Conservation (phyloP, 1,140 invertebrate genomes). For the Drosophila sp. region DNA sequence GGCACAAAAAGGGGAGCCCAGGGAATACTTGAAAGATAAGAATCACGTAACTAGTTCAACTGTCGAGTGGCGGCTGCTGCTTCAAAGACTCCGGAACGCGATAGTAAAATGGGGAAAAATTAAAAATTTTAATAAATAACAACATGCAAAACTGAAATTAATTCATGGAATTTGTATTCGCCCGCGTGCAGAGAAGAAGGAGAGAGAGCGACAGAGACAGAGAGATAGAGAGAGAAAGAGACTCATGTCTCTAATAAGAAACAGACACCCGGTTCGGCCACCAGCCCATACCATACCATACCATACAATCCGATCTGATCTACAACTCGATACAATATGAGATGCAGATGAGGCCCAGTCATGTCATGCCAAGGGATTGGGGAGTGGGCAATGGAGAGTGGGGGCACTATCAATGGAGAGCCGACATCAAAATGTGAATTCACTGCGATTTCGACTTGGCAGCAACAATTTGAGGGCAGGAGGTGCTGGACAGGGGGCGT, state of each 20-base stretch:
- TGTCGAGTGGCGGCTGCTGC: constrained; percentile 41
- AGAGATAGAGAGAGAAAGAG: background rate
- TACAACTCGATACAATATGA: constrained; percentile 60
- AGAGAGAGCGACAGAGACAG: background rate
- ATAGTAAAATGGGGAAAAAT: constrained; percentile 29
- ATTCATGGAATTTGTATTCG: constrained; percentile 77
- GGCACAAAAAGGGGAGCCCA: background rate
- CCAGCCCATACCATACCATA: constrained; percentile 50
- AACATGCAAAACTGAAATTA: constrained; percentile 83
- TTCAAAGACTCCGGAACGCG: constrained; percentile 57
- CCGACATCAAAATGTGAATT: constrained; percentile 70
- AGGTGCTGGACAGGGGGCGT: constrained; percentile 19
- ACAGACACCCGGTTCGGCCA: constrained; percentile 68
- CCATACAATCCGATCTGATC: constrained; percentile 10
- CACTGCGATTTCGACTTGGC: constrained; percentile 64
- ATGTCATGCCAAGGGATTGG: constrained; percentile 48
- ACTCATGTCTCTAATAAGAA: constrained; percentile 63
- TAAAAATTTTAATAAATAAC: constrained; percentile 81
- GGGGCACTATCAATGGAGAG: constrained; percentile 65
- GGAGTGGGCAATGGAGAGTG: background rate
- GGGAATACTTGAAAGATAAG: constrained; percentile 38
- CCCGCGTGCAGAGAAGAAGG: constrained; percentile 51
- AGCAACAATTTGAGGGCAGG: constrained; percentile 12
- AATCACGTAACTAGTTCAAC: constrained; percentile 47
- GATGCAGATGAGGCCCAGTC: constrained; percentile 72